A percentile compares a stretch with the other conserved stretches of the same genome.
Conservation (phyloP, 2,113 vertebrate genomes). For the Galbula dea region DNA sequence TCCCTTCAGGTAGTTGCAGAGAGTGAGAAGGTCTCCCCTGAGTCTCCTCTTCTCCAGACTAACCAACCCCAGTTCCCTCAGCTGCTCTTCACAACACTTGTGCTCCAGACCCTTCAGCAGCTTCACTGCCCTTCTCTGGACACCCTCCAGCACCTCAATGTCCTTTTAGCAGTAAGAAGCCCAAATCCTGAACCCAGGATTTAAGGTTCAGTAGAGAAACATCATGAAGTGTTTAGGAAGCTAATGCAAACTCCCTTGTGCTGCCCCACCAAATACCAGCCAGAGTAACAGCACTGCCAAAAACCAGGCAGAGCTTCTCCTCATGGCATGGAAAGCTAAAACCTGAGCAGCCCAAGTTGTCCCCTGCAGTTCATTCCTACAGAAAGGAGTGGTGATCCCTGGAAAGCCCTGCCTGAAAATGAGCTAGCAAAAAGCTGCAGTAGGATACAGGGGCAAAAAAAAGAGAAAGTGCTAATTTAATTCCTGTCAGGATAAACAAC, state of each 20-base stretch:
- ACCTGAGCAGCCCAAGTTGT: neutral
- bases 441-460: neutral
- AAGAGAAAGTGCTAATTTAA: conserved; percentile 46
- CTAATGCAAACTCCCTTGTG: neutral
- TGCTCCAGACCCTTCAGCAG: no score
- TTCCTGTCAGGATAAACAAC: conserved; percentile 50
- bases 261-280: neutral
- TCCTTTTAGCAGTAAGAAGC: no score
- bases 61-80: no score
- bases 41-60: no score
- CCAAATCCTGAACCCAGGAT: no score
- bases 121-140: no score
- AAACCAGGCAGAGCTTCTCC: neutral
- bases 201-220: no score
- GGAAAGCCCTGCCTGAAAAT: neutral
- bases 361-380: neutral
- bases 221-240: neutral
- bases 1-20: no score
- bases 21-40: no score
- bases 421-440: neutral
- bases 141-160: no score
- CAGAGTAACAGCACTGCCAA: neutral
- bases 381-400: neutral
- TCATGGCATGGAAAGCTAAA: neutral
- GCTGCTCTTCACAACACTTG: no score